A percentile compares a stretch with the other conserved stretches of the same genome.
These are phyloP conservation scores for Calameuta filiformis DNA, from an alignment of 2,888 invertebrate species.

Conservation along the genomic window DNA sequence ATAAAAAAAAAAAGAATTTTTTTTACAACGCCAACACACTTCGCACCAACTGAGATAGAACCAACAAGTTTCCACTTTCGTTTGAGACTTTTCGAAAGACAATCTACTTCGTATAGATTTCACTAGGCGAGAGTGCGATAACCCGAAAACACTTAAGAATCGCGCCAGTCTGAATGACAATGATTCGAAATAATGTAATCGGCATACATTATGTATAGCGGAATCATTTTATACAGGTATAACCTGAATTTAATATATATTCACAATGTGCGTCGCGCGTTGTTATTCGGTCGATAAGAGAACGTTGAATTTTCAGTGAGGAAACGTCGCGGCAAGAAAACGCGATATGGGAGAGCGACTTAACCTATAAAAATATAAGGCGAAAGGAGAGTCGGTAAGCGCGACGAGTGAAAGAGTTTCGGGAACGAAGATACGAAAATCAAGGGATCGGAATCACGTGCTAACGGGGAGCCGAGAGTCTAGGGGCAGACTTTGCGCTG, in stretches of 20 bases:
- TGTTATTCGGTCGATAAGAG: background rate
- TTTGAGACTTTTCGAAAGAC: background rate
- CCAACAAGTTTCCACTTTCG: background rate
- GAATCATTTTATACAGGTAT: background rate
- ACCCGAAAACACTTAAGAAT: background rate
- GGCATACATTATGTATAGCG: background rate
- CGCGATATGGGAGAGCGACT: background rate
- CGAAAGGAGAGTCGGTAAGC: background rate
- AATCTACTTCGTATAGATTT: background rate
- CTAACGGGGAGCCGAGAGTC: background rate
- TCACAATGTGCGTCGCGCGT: background rate
- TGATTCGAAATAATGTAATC: background rate
- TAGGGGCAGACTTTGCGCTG: background rate
- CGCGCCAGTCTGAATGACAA: background rate
- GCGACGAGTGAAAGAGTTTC: slow-evolving; percentile 5
- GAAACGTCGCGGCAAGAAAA: background rate
- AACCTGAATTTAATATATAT: background rate
- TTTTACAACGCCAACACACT: background rate
- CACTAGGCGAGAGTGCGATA: background rate
- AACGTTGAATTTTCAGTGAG: background rate
- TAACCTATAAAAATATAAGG: background rate
- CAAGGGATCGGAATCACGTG: background rate
- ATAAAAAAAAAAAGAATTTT: background rate
- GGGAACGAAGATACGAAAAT: background rate
- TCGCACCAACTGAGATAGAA: background rate